Evolutionary conservation across 2,797 vertebrate genomes (phyloP), one percentile per base, ranked within the genome.

Genomic region (Halcyon chelicuti): DNA sequence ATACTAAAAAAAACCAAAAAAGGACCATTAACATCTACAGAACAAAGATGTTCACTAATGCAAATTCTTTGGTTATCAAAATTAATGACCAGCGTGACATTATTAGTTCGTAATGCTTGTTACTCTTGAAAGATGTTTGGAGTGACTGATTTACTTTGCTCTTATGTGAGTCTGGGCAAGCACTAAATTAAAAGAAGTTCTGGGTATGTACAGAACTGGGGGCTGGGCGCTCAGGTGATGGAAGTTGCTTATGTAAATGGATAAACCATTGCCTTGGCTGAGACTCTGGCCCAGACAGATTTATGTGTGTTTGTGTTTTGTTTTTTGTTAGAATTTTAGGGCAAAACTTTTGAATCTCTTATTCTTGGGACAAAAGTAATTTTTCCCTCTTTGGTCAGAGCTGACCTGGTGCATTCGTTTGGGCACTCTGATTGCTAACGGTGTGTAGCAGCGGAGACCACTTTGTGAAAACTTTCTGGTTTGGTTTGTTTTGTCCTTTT

Each of bases 61-160:
- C 35, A 70, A 73, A 94, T 92, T 70, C 47, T 88, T 71, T 39
- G 73, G 60, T 84, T 84, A 90, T 88, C 87, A 94, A 86, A 96
- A 91, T 94, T 93, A 95, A 94, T 79, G 70, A 73, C 76, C 76
- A 93, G 82, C 22, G 9, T 93, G 95, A 88, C 82, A 93, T 94
- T 84, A 84, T 86, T 88, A 88, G 94, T 95, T 87, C 0, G 55
- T 70, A 78, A 88, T 37, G 54, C 55, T 82, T 84, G 51, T 94
- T 88, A 81, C 63, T 78, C 23, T 66, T 86, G 66, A 93, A 76
- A 29, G 60, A 5, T 93, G 31, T 79, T 73, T 83, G 55, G 20
- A 90, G 51, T 46, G 10, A 78, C 60, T 81, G 25, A 67, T 84
- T 78, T 90, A 54, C 81, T 42, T 49, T 60, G 31, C 51, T 54